Evolutionary conservation across 2,113 vertebrate genomes (phyloP), one percentile per base, ranked within the genome.

Genomic region (Diglossa brunneiventris): DNA sequence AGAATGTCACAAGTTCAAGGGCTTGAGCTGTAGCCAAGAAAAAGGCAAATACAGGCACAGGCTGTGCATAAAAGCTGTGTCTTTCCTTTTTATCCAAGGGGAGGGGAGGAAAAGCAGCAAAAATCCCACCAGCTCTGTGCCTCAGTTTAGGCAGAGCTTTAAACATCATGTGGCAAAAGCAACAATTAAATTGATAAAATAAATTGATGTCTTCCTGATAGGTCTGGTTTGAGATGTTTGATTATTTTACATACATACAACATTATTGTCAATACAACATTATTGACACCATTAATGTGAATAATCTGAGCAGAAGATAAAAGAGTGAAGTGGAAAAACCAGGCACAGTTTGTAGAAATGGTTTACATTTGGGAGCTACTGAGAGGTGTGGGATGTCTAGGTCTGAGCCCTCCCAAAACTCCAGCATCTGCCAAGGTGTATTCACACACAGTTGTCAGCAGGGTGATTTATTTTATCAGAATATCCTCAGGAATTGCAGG

Each of bases 21-120:
- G 61, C 63, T 91, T 95, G 96, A 96, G 91, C 44, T 61, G 52
- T 41, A 82, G 94, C 89, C 95, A 96, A 95, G 62, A 39, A 83
- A 86, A 89, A 79, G 61, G 35, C 68, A 87, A 83, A 47, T 8
- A 22, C 62, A 23, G 9, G 28, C 33, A 59, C 53, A 33, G 24
- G 20, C 63, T 75, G 49, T 35, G 72, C 63, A 63, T 41, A 61
- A 84, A 67, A 83, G 19, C 30, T 73, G 13, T 23, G 55, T 28
- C 61, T 75, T 41, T 39, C 18, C 77, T 84, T 91, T 87, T 61
- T 35, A 67, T 33, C 37, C 9, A 14, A 61, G 49, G 24, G 20
- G 16, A 78, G 30, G 16, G 2, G 52, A 89, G 47, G 22, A 87
- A 49, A 41, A 73, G 49, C 33, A 63, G 44, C 35, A 58, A 76